Evolutionary conservation across 2,797 vertebrate genomes (phyloP).

Genomic region (Chrysocyon brachyurus): DNA sequence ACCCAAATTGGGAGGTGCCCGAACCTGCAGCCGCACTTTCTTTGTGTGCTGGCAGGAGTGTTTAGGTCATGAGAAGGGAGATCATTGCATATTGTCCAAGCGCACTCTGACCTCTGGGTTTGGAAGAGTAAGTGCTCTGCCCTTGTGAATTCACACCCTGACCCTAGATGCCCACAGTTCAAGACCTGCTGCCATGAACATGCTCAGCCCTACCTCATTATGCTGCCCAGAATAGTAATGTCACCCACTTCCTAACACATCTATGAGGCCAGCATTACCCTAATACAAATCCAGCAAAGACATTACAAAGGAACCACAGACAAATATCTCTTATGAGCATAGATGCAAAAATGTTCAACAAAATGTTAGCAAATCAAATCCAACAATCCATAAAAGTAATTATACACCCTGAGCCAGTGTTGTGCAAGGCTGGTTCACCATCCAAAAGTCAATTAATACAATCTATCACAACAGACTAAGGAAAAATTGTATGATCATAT

Average conservation of each 20-base stretch:
- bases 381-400: neutral
- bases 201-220: neutral
- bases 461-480: neutral
- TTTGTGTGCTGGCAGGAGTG: neutral
- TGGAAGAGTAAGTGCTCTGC: neutral
- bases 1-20: neutral
- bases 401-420: neutral
- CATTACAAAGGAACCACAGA: neutral
- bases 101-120: neutral
- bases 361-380: neutral
- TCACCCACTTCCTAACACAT: neutral
- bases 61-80: neutral
- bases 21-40: neutral
- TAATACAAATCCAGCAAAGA: neutral
- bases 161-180: neutral
- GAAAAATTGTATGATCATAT: neutral
- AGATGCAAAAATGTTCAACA: neutral
- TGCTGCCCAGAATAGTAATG: neutral
- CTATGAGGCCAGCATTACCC: neutral
- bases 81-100: neutral
- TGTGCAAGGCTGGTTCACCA: neutral
- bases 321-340: neutral
- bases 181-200: neutral
- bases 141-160: fast-evolving
- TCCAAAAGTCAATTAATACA: neutral